Percentiles rank a stretch among this genome's conserved stretches.
These are phyloP conservation scores for Mustelus asterias DNA, from an alignment of 2,113 vertebrate species.

Conservation along the genomic window DNA sequence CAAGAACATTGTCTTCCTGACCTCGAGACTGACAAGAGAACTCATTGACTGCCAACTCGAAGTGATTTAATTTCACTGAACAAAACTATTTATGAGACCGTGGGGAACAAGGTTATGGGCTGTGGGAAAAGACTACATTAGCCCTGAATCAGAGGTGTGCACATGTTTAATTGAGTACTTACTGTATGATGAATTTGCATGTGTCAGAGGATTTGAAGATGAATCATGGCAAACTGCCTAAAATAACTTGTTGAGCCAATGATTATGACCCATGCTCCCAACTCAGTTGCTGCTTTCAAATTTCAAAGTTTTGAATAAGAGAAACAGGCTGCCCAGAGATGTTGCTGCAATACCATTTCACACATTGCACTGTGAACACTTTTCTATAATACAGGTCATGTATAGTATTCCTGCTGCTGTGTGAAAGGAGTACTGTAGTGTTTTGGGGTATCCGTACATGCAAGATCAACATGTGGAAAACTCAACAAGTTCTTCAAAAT, in stretches of 20 bases:
- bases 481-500: not conserved
- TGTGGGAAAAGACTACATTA: constrained; percentile 29
- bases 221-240: not conserved
- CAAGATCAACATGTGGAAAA: not conserved
- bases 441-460: not conserved
- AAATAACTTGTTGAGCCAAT: not conserved
- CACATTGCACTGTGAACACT: not conserved
- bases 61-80: constrained; percentile 26
- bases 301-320: not conserved
- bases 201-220: not conserved
- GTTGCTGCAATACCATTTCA: not conserved
- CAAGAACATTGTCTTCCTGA: constrained; percentile 29
- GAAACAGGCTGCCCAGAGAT: not conserved
- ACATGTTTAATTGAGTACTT: not conserved
- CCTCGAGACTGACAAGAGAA: constrained; percentile 13
- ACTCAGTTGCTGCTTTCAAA: not conserved
- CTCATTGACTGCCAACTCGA: constrained; percentile 14
- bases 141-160: not conserved
- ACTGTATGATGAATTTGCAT: not conserved
- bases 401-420: not conserved
- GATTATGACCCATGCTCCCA: not conserved
- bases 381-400: not conserved
- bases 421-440: not conserved
- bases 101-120: constrained; percentile 25
- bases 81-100: constrained; percentile 22